Evolutionary conservation across 1,140 invertebrate species (phyloP).

Genomic region (Panagrolaimus sp.): DNA sequence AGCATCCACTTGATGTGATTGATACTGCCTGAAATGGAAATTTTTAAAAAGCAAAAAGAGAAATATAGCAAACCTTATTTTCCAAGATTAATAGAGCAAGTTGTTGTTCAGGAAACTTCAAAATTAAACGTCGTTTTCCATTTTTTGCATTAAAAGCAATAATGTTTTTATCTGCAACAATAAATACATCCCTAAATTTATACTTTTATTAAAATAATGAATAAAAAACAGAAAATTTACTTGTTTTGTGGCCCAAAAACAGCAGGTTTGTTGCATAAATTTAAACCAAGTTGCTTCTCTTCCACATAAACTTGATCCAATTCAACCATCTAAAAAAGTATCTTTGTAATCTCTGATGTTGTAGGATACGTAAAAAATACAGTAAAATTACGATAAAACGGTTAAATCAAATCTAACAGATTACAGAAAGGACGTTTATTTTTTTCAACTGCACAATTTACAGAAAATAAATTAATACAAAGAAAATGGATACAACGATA

Average conservation of each 20-base stretch:
- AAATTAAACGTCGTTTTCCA: conserved; percentile 12
- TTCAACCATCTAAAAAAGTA: too few relatives aligned
- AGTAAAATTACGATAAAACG: too few relatives aligned
- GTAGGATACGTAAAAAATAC: too few relatives aligned
- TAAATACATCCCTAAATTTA: neutral
- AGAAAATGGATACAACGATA: too few relatives aligned
- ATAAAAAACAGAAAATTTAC: neutral
- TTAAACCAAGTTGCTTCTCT: too few relatives aligned
- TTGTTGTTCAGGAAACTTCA: neutral
- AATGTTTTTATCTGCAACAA: conserved; percentile 12
- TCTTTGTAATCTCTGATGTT: neutral
- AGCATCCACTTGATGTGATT: neutral
- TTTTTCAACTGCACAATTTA: too few relatives aligned
- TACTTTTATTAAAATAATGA: conserved; percentile 10
- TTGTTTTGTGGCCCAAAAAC: neutral
- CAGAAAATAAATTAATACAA: too few relatives aligned
- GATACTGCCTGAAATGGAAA: neutral
- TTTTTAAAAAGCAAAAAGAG: neutral
- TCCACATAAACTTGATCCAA: too few relatives aligned
- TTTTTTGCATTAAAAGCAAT: conserved; percentile 18
- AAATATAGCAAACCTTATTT: neutral
- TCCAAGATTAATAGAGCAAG: neutral
- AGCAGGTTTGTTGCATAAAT: neutral
- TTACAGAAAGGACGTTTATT: too few relatives aligned
- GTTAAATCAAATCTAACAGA: too few relatives aligned